Evolutionary conservation across 1,140 invertebrate genomes (phyloP).

Genomic region (Solenopsis fugax): DNA sequence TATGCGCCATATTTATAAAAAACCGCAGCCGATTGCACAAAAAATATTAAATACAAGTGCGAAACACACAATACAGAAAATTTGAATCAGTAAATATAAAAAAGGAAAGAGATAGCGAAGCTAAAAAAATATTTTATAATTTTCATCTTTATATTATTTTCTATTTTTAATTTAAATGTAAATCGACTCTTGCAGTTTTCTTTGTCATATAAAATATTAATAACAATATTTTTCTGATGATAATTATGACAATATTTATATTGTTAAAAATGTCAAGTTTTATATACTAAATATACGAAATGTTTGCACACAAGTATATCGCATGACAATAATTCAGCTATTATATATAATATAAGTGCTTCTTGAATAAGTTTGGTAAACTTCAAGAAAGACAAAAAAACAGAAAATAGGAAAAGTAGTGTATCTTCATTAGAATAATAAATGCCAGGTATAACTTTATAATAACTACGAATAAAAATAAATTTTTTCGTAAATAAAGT

Average conservation of each 20-base stretch:
- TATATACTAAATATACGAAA: not conserved
- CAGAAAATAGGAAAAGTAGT: conserved; percentile 11
- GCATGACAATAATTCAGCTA: not conserved
- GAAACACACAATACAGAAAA: not conserved
- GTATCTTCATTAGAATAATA: not conserved
- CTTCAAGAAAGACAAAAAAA: conserved; percentile 6
- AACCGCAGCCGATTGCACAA: not conserved
- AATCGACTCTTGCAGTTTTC: not conserved
- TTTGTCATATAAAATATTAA: not conserved
- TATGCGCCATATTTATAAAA: not conserved
- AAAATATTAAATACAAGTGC: not conserved
- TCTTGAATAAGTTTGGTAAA: not conserved
- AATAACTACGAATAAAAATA: not conserved
- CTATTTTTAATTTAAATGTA: not conserved
- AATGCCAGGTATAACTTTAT: not conserved
- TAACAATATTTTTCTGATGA: not conserved
- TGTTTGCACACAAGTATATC: not conserved
- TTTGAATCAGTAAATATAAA: not conserved
- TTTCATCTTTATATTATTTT: not conserved
- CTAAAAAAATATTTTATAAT: not conserved
- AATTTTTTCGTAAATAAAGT: not conserved
- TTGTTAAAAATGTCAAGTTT: not conserved
- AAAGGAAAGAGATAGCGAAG: not conserved
- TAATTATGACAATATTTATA: not conserved
- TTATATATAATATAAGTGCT: not conserved